Evolutionary conservation across 2,888 invertebrate genomes (phyloP).

Genomic region (Drosophila hamatofila): DNA sequence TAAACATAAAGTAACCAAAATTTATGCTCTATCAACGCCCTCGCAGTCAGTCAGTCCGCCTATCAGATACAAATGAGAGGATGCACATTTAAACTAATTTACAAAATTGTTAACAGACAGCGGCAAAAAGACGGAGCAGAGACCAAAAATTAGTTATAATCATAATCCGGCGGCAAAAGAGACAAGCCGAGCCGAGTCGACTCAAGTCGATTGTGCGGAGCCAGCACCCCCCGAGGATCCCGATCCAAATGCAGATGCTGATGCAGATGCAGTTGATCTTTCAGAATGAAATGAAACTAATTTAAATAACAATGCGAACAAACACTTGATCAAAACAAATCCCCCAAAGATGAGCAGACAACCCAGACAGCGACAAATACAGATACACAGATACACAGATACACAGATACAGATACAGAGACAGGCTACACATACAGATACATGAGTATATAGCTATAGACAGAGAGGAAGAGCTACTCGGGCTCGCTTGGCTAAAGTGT

Average conservation of each 20-base stretch:
- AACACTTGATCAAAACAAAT: slow-evolving; percentile 82
- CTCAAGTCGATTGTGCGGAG: slow-evolving; percentile 34
- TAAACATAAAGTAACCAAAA: slow-evolving; percentile 37
- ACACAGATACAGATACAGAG: slow-evolving; percentile 3
- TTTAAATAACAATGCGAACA: slow-evolving; percentile 80
- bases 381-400: slow-evolving; percentile 26
- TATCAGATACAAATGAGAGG: slow-evolving; percentile 48
- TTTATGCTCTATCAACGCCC: slow-evolving; percentile 63
- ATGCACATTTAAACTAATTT: slow-evolving; percentile 75
- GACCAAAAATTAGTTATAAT: slow-evolving; percentile 69
- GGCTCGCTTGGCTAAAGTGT: slow-evolving; percentile 69
- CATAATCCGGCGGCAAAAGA: slow-evolving; percentile 69
- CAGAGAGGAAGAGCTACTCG: slow-evolving; percentile 15
- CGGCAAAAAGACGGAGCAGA: slow-evolving; percentile 36
- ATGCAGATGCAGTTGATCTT: slow-evolving; percentile 19
- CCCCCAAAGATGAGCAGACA: slow-evolving; percentile 61
- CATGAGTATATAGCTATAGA: not conserved
- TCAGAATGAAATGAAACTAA: slow-evolving; percentile 77
- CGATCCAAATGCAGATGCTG: slow-evolving; percentile 16
- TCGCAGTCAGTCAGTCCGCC: slow-evolving; percentile 29
- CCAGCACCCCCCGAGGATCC: slow-evolving; percentile 29
- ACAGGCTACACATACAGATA: not conserved
- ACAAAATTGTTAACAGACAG: slow-evolving; percentile 61
- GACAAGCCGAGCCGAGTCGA: slow-evolving; percentile 21
- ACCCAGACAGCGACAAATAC: slow-evolving; percentile 30